phyloP scores from a whole-genome alignment of 2,888 invertebrate species.

The Drosophila maculinotata region DNA sequence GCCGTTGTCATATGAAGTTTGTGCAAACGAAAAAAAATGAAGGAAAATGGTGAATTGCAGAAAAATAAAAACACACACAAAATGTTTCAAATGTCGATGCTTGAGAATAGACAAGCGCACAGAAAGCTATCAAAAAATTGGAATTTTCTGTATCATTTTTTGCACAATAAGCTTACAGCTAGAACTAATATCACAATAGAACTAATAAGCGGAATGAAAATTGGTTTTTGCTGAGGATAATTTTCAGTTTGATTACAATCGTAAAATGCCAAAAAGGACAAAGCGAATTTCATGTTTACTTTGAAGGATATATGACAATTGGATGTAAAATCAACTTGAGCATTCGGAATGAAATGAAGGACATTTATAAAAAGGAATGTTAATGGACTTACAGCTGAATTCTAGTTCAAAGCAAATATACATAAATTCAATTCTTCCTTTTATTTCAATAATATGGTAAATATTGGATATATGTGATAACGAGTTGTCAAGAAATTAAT shows the following conservation, averaged over 20 bases:
- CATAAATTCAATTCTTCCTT: too few relatives aligned
- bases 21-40: constrained; percentile 30
- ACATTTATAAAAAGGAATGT: background rate
- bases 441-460: too few relatives aligned
- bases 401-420: background rate
- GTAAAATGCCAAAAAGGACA: background rate
- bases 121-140: constrained; percentile 12
- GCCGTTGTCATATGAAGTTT: constrained; percentile 40
- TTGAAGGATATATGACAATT: background rate
- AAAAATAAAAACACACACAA: constrained; percentile 17
- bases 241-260: constrained; percentile 1
- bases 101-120: constrained; percentile 11
- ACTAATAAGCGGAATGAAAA: constrained; percentile 11
- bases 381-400: background rate
- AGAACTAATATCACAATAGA: constrained; percentile 8
- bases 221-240: constrained; percentile 3
- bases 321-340: background rate
- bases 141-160: background rate
- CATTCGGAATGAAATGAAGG: background rate
- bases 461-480: too few relatives aligned
- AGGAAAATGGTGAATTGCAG: constrained; percentile 1
- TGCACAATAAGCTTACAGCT: background rate
- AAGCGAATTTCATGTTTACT: background rate
- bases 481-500: too few relatives aligned
- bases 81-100: constrained; percentile 29